phyloP scores from a whole-genome alignment of 1,140 invertebrate genomes.

The Agrilus planipennis region DNA sequence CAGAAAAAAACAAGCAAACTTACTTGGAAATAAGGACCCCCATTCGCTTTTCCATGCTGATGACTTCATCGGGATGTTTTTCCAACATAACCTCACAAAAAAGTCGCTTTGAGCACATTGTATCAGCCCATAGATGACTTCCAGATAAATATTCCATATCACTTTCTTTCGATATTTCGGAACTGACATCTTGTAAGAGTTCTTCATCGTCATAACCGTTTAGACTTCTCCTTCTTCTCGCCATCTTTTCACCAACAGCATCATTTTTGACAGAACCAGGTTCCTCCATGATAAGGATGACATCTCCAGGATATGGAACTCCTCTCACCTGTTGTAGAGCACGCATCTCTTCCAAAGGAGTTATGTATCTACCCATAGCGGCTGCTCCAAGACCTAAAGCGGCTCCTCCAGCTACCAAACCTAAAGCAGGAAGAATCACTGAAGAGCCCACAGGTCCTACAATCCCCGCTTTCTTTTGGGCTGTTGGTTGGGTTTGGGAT shows the following conservation, averaged over 20 bases:
- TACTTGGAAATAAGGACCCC: slow-evolving; percentile 52
- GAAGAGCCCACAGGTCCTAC: slow-evolving; percentile 40
- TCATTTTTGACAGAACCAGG: slow-evolving; percentile 4
- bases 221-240: slow-evolving; percentile 36
- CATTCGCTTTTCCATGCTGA: slow-evolving; percentile 70
- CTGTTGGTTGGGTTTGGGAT: slow-evolving; percentile 32
- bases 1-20: slow-evolving; percentile 35
- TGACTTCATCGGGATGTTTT: slow-evolving; percentile 48
- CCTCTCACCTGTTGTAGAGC: slow-evolving; percentile 37
- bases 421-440: slow-evolving; percentile 58
- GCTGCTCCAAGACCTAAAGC: slow-evolving; percentile 62
- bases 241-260: slow-evolving; percentile 9
- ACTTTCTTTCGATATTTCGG: slow-evolving; percentile 36
- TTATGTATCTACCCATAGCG: slow-evolving; percentile 58
- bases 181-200: slow-evolving; percentile 33
- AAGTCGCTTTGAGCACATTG: slow-evolving; percentile 59
- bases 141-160: slow-evolving; percentile 43
- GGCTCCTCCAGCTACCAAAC: slow-evolving; percentile 63
- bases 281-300: slow-evolving; percentile 25
- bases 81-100: slow-evolving; percentile 62
- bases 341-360: slow-evolving; percentile 46
- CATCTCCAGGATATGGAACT: slow-evolving; percentile 36
- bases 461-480: slow-evolving; percentile 60
- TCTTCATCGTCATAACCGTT: slow-evolving; percentile 26
- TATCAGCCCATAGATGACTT: slow-evolving; percentile 51